These are phyloP conservation scores for Leucania comma DNA, from an alignment of 2,888 invertebrate species.

Conservation along the genomic window DNA sequence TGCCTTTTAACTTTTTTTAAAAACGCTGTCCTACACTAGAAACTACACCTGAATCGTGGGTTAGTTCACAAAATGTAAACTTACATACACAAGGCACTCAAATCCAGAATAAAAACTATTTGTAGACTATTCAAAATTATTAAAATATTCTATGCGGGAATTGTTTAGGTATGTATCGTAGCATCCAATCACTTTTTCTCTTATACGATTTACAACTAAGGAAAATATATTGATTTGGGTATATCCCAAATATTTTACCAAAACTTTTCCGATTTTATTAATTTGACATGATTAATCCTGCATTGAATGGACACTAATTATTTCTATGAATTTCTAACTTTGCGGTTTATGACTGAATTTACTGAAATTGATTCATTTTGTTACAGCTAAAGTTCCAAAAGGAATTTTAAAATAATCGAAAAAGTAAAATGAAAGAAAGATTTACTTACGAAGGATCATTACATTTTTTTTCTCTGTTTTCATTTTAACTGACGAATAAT, in stretches of 20 bases:
- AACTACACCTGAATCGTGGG: too few relatives aligned
- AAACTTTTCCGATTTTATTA: conserved; percentile 14
- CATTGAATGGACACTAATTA: conserved; percentile 21
- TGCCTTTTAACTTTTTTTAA: too few relatives aligned
- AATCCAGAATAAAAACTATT: too few relatives aligned
- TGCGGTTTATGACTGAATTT: conserved; percentile 17
- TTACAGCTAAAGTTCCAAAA: not conserved
- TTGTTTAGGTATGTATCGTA: too few relatives aligned
- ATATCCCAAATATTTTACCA: not conserved
- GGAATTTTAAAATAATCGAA: not conserved
- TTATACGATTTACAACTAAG: not conserved
- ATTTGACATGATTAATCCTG: conserved; percentile 26
- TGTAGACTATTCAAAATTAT: too few relatives aligned
- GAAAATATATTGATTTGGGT: not conserved
- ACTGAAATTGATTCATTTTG: conserved; percentile 12
- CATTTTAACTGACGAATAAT: not conserved
- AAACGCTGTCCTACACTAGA: too few relatives aligned
- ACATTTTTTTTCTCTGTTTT: not conserved
- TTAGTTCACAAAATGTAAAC: not conserved
- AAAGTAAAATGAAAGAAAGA: conserved; percentile 2
- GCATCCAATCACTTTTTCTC: too few relatives aligned
- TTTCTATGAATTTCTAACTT: conserved; percentile 7
- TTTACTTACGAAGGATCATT: not conserved
- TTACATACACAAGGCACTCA: not conserved
- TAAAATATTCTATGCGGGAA: too few relatives aligned